Evolutionary conservation across 2,113 vertebrate genomes (phyloP).

Genomic region (Amphiprion ocellaris): DNA sequence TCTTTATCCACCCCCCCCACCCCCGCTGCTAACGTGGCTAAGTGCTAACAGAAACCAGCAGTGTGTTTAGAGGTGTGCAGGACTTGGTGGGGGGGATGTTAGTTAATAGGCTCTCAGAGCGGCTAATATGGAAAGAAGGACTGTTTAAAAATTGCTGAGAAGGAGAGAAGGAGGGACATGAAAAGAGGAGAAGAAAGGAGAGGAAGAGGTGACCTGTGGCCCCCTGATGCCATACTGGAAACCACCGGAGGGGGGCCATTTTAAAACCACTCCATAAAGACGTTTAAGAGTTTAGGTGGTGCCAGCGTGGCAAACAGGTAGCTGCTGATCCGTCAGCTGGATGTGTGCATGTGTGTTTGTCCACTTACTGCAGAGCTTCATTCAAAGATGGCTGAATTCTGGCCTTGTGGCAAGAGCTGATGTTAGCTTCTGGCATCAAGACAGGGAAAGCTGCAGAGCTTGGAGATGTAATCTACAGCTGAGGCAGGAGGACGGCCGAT

Average conservation of each 20-base stretch:
- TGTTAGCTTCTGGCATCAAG: background rate
- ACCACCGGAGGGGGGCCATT: slow-evolving; percentile 64
- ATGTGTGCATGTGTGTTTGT: slow-evolving; percentile 6
- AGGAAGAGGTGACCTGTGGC: slow-evolving; percentile 74
- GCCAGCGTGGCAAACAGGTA: slow-evolving; percentile 70
- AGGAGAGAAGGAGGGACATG: slow-evolving; percentile 63
- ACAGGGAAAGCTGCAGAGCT: background rate
- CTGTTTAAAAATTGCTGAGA: slow-evolving; percentile 77
- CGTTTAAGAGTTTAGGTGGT: slow-evolving; percentile 55
- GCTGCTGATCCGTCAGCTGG: slow-evolving; percentile 39
- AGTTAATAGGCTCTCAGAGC: slow-evolving; percentile 67
- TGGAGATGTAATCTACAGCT: background rate
- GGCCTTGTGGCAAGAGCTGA: background rate
- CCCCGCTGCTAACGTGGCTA: slow-evolving; percentile 71
- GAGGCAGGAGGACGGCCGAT: background rate
- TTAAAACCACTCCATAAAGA: slow-evolving; percentile 71
- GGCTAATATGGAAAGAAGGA: slow-evolving; percentile 75
- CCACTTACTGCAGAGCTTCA: background rate
- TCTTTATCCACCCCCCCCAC: slow-evolving; percentile 52
- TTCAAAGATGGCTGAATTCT: background rate
- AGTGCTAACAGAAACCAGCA: slow-evolving; percentile 78
- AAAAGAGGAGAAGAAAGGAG: slow-evolving; percentile 78
- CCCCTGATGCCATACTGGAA: slow-evolving; percentile 74
- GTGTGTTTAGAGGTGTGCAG: slow-evolving; percentile 56
- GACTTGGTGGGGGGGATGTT: background rate